Evolutionary conservation across 2,888 invertebrate species (phyloP), one percentile per base, ranked within the genome.

Genomic region (Trilocha varians): DNA sequence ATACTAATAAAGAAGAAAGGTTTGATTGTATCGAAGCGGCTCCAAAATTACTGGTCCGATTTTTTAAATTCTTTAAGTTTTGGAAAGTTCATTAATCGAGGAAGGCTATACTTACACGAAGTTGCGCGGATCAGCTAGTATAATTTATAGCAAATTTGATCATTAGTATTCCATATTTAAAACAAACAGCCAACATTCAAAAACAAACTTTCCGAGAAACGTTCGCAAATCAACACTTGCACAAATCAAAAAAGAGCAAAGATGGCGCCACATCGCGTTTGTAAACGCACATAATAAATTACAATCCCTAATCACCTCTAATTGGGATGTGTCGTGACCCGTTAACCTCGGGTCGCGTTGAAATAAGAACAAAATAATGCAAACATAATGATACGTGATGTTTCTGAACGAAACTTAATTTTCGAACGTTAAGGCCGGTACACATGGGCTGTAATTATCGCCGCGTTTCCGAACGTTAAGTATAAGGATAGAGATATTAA

Each of bases 401-500:
- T 65, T 63, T 60, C 47, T 58, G 64, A 70, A 61, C 62, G 64
- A 48, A 54, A 38, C 38, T 83, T 83, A 80, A 82, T 78, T 78
- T 74, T 65, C 61, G 64, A 78, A 78, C 78, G 73, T 78, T 75
- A 74, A 69, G 58, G 60, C 66, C 65, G 59, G 55, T 60, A 67
- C 65, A 60, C 61, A 63, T 62, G 63, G 67, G 70, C 80, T 76
- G 74, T 84, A 83, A 84, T 84, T 84, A 84, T 79, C 74, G 63
- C 70, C 65, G 66, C 64, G 61, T 75, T 74, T 70, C 73, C 66
- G 70, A 72, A 70, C 69, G 56, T 57, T 82, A 84, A 82, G 77
- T 80, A 84, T 79, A 82, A 70, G 80, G 80, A 84, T 84, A 80
- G 77, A 84, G 80, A 82, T 83, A 83, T 83, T 83, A 83, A 83